phyloP scores from a whole-genome alignment of 2,888 invertebrate species.

The Clanis bilineata region DNA sequence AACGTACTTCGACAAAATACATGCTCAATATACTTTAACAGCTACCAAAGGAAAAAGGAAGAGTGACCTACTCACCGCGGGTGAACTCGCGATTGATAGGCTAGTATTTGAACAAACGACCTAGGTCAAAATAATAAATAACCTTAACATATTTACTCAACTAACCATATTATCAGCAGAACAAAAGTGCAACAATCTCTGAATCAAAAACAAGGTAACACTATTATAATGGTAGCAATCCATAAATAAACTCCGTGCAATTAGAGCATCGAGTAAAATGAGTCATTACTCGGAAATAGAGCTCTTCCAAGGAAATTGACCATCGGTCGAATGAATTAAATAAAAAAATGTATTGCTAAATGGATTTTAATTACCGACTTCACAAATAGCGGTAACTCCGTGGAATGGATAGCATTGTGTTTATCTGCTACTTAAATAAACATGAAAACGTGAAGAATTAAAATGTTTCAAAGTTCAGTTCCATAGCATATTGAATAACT shows the following conservation, averaged over 20 bases:
- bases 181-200: background rate
- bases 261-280: constrained; percentile 8
- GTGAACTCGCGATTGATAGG: too few species aligned
- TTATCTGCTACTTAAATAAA: background rate
- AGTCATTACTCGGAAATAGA: background rate
- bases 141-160: background rate
- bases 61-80: too few species aligned
- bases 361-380: constrained; percentile 13
- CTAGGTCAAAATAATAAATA: constrained; percentile 1
- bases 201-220: background rate
- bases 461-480: too few species aligned
- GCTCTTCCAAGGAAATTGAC: constrained; percentile 1
- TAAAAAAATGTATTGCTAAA: background rate
- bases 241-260: background rate
- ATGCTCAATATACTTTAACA: too few species aligned
- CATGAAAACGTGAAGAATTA: too few species aligned
- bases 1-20: too few species aligned
- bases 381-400: background rate
- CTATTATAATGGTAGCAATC: background rate
- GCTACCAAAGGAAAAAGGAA: background rate
- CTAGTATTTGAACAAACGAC: background rate
- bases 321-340: background rate
- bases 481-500: too few species aligned
- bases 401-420: background rate
- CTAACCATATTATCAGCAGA: constrained; percentile 1